Base-by-base conservation (phyloP, 2,113 vertebrate species). In the Brachyistius frenatus region DNA sequence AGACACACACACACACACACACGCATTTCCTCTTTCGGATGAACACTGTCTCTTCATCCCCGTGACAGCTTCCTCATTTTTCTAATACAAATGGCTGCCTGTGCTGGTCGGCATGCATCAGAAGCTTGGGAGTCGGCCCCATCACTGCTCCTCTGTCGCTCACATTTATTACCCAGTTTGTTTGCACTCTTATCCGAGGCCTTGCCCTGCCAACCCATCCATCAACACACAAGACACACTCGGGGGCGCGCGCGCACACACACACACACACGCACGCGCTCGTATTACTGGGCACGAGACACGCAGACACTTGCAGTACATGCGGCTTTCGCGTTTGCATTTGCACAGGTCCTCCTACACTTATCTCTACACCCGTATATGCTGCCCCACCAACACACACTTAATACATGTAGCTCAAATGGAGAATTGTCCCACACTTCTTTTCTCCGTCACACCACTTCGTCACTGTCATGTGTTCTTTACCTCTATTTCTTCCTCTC, bases 171-270 rank as follows among this genome's bases (percentile, higher is more conserved):
- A 97, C 95, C 92, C 87, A 92, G 95, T 97, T 96, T 97, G 96
- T 97, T 97, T 97, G 96, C 95, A 95, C 95, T 97, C 95, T 97
- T 96, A 96, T 97, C 96, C 96, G 90, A 86, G 96, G 96, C 97
- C 97, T 98, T 98, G 96, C 95, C 93, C 95, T 83, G 94, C 95
- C 93, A 84, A 92, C 95, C 92, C 95, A 98, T 98, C 96, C 95
- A 98, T 98, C 97, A 98, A 78, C 73, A 84, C 76, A 78, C 74
- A 87, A 23, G 69, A 86, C 69, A 88, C 81, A 79, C 67, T 60
- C 41, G 13, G 46, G 57, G n/a, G n/a, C n/a, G n/a, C n/a, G n/a
- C n/a, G n/a, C 76, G 76, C 81, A 88, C 81, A 79, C 63, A 88
- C 80, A 85, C 87, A 94, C 72, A 58, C 39, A 3, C 95, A 95